A percentile compares a stretch with the other conserved stretches of the same genome.
Evolutionary conservation across 2,113 vertebrate genomes (phyloP).

Genomic region (Cephalopholis sonnerati): DNA sequence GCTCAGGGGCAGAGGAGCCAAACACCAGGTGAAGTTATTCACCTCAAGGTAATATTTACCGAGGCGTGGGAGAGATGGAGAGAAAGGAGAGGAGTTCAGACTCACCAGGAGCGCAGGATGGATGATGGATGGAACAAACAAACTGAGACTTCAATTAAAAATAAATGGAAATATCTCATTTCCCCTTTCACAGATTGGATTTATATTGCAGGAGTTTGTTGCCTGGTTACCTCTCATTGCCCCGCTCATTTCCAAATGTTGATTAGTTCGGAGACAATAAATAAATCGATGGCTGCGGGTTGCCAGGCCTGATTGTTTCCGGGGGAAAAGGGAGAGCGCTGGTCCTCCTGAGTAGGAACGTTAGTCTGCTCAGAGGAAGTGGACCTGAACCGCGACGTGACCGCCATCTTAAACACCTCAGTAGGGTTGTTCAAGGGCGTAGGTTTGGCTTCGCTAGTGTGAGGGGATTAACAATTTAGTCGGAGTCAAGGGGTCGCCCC

Average conservation of each 20-base stretch:
- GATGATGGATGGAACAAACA: constrained; percentile 73
- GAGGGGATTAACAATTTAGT: constrained; percentile 17
- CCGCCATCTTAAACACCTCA: background rate
- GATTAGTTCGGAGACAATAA: constrained; percentile 77
- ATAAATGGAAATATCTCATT: constrained; percentile 83
- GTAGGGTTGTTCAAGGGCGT: background rate
- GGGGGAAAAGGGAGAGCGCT: background rate
- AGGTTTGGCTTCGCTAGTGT: constrained; percentile 3
- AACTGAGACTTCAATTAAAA: constrained; percentile 78
- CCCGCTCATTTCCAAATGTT: constrained; percentile 74
- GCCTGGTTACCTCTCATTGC: constrained; percentile 78
- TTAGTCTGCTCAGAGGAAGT: constrained; percentile 6
- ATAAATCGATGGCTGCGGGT: constrained; percentile 60
- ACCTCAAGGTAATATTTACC: constrained; percentile 64
- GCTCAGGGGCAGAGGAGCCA: constrained; percentile 50
- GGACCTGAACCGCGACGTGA: constrained; percentile 43
- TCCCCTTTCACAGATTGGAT: constrained; percentile 77
- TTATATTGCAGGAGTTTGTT: constrained; percentile 74
- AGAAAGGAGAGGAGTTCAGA: constrained; percentile 26
- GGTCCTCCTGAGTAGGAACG: constrained; percentile 2
- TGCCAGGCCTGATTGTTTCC: constrained; percentile 67
- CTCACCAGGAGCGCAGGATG: constrained; percentile 20
- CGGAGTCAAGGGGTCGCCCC: background rate
- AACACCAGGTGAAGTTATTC: constrained; percentile 63
- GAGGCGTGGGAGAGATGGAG: constrained; percentile 15